Percentiles rank a stretch among this genome's conserved stretches.
These are phyloP conservation scores for Thera obeliscata DNA, from an alignment of 2,888 invertebrate species.

Conservation along the genomic window DNA sequence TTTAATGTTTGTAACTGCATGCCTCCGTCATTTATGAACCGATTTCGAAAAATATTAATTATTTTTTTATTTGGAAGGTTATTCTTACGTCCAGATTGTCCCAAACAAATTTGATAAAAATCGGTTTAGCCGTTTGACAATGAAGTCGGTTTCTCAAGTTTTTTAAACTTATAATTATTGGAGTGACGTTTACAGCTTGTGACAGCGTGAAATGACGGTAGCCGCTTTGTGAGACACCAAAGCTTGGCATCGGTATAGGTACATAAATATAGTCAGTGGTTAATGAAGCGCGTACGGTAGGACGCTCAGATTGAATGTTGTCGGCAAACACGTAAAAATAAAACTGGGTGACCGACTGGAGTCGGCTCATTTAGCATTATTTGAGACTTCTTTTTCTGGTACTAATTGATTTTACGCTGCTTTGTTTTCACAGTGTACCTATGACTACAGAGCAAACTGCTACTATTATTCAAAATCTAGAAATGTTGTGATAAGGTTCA, in stretches of 20 bases:
- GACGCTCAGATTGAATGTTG: constrained; percentile 14
- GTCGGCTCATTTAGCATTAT: neutral
- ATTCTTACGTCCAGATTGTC: too few species aligned
- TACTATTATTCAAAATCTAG: too few species aligned
- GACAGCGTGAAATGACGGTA: neutral
- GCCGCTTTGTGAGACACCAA: neutral
- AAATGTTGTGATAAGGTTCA: too few species aligned
- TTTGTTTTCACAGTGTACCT: neutral
- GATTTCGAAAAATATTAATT: too few species aligned
- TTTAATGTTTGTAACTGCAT: too few species aligned
- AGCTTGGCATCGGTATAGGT: constrained; percentile 6
- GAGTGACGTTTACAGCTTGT: neutral
- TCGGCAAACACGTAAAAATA: constrained; percentile 19
- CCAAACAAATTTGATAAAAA: too few species aligned
- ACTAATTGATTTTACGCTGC: constrained; percentile 2
- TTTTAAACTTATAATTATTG: too few species aligned
- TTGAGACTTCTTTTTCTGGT: neutral
- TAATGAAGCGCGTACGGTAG: constrained; percentile 18
- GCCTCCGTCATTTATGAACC: too few species aligned
- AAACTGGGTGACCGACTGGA: constrained; percentile 16
- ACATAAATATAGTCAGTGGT: constrained; percentile 13
- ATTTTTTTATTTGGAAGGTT: too few species aligned
- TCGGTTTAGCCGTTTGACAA: too few species aligned
- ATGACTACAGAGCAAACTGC: too few species aligned
- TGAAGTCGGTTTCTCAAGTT: too few species aligned